Conservation (phyloP, 2,888 invertebrate species). For the Acrobasis repandana region DNA sequence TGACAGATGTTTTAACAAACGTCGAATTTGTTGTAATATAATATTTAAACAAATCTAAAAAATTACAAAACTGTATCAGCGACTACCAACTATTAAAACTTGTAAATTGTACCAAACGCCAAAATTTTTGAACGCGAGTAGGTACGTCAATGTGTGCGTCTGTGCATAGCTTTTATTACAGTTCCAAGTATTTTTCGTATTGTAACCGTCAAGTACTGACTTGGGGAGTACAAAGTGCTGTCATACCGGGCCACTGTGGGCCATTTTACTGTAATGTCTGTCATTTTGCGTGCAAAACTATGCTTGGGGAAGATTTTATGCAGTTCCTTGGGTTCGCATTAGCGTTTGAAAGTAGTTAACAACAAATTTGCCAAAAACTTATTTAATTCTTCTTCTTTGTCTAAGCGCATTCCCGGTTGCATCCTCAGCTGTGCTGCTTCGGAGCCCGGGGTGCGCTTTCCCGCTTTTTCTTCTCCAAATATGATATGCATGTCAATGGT, state of each 20-base stretch:
- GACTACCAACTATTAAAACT: neutral
- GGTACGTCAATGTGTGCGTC: conserved; percentile 50
- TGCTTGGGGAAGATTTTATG: neutral
- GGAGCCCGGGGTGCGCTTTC: no score
- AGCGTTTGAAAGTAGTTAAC: neutral
- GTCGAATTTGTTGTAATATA: no score
- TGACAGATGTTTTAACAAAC: no score
- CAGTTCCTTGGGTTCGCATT: neutral
- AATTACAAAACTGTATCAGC: no score
- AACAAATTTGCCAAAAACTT: no score
- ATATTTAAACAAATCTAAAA: no score
- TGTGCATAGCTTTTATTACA: conserved; percentile 57
- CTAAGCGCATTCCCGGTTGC: no score
- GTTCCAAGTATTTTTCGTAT: conserved; percentile 57
- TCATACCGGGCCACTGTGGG: conserved; percentile 18
- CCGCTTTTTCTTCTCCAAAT: no score
- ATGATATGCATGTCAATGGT: no score
- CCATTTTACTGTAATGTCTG: conserved; percentile 12
- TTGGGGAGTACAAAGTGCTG: conserved; percentile 12
- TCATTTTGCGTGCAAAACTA: conserved; percentile 15
- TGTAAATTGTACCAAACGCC: conserved; percentile 35
- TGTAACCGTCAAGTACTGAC: conserved; percentile 39
- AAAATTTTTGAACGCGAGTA: conserved; percentile 47
- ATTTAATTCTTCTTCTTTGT: no score
- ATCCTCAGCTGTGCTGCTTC: no score